Base-by-base conservation (phyloP, 2,888 invertebrate genomes). In the Lithophane semibrunnea region DNA sequence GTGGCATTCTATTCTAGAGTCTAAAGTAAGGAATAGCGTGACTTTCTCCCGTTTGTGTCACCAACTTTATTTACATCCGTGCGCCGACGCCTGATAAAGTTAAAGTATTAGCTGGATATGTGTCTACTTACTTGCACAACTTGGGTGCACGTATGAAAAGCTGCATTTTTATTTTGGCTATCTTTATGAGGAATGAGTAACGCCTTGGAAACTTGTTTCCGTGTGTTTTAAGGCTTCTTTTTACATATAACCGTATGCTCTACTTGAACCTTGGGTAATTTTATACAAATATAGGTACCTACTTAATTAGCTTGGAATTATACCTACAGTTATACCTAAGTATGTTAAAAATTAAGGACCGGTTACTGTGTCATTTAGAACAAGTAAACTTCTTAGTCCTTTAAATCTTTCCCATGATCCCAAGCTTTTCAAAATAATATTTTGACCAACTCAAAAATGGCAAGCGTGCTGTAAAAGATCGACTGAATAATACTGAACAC, bases 61-160 rank as follows among this genome's bases (percentile, higher is more conserved):
- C 88, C 82, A 83, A 83, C 80, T 88, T 88, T 86, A 88, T 86
- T 89, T 88, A 88, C 88, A 88, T 89, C 87, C 85, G 83, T 89
- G 87, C 82, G 79, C 85, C 80, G 80, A 89, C 88, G 85, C 89
- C 87, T 86, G 88, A 89, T 89, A 89, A 88, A 83, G 77, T 87
- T 89, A 82, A 88, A 89, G 86, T 87, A 87, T 80, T 87, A 89
- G 77, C 73, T 84, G 73, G 67, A 76, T 71, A 60, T 82, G 78
- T 87, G 79, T 75, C 64, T 77, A 76, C 79, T 69, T 64, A 75
- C 82, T 63, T 74, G 73, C 65, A 69, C 56, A 64, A 73, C 68
- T 58, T 56, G 58, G 54, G 52, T 75, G 63, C 83, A 70, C 21
- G 84, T 70, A 73, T 86, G 84, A 83, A 61, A 78, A 44, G 54